Base-by-base conservation (phyloP, 1,140 invertebrate species). In the Lordiphosa stackelbergi region DNA sequence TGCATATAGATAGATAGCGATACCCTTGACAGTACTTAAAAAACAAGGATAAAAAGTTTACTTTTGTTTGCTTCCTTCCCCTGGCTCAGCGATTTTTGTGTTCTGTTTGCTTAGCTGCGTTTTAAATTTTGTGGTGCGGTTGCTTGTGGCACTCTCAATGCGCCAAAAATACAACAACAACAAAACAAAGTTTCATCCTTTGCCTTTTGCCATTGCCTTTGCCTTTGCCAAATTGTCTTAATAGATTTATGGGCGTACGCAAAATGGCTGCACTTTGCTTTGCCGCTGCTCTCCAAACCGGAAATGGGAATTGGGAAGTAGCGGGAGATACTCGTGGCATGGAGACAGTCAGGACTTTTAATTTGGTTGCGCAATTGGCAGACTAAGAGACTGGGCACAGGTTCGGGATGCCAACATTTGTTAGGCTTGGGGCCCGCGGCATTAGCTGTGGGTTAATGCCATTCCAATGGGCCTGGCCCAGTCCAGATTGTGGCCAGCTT, bases 11-110 rank as follows among this genome's bases (percentile, higher is more conserved):
- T 37, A 81, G 75, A 81, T 83, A 81, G 75, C 75, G 77, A 83
- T 81, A 81, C 75, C 77, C 75, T 75, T 81, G 75, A 83, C 77
- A 81, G 75, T 81, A 75, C 75, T 81, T 81, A 83, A 81, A 81
- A 49, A 48, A 57, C 24, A 59, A 66, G 63, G 11, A 74, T 59
- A 58, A 61, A 71, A 73, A 81, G 58, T 71, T 81, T 56, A 69
- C 68, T 81, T 71, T 83, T 81, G 75, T 75, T 81, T 81, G 75
- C 40, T 54, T 58, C 13, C 38, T 52, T 36, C 42, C 45, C 12
- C 28, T 61, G 56, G 52, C 66, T 61, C 62, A 46, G 38, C 28
- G 53, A 11, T 53, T 46, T 55, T 46, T 31, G 19, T 13, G 22
- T 28, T 42, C 51, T 56, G 54, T 66, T 69, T 66, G 52, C 53